Conservation (phyloP, 2,797 vertebrate species). For the Lepilemur ruficaudatus region DNA sequence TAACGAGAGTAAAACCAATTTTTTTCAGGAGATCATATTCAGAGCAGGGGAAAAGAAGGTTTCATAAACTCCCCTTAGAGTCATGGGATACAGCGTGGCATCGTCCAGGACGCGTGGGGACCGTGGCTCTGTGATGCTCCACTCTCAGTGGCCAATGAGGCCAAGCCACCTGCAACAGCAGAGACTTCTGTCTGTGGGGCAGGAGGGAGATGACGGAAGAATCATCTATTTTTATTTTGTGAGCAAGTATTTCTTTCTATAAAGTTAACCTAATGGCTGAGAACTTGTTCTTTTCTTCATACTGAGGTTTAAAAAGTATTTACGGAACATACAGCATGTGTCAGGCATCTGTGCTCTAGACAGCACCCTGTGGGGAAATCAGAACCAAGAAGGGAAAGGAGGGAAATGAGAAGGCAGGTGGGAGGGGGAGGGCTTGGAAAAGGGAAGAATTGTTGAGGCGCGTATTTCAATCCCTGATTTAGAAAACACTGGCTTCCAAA, state of each 20-base stretch:
- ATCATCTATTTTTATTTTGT: neutral
- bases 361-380: neutral
- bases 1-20: neutral
- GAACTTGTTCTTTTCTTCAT: neutral
- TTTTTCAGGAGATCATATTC: constrained; percentile 7
- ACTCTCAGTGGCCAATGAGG: neutral
- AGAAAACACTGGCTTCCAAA: neutral
- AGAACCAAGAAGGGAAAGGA: neutral
- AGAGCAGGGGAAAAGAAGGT: neutral
- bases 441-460: neutral
- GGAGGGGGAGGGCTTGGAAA: neutral
- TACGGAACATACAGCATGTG: neutral
- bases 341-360: neutral
- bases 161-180: no score
- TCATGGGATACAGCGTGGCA: neutral
- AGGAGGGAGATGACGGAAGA: neutral
- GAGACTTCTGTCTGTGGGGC: neutral
- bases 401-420: neutral
- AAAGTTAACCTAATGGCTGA: neutral
- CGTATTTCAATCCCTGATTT: neutral
- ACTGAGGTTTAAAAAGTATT: neutral
- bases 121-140: neutral
- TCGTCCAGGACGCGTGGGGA: fast-evolving
- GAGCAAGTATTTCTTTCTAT: neutral
- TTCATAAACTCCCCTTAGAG: neutral